Base-by-base conservation (phyloP, 2,888 invertebrate genomes). In the Tethea ocularis region DNA sequence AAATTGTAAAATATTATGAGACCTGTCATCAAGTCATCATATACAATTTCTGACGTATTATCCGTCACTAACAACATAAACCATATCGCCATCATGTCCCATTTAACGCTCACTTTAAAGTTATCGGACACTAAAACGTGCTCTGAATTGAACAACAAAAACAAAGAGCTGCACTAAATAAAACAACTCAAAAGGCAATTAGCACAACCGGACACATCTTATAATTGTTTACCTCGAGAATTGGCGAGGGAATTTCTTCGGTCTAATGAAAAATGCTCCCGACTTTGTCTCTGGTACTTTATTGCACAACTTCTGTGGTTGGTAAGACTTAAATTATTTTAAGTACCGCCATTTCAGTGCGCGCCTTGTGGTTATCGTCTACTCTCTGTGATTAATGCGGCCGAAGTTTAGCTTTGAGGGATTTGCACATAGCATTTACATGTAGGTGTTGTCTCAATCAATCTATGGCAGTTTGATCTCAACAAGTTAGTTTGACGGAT, bases 211-310 rank as follows among this genome's bases (percentile, higher is more conserved):
- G 87, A 84, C 80, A 78, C 75, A 74, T 80, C 78, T 78, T 84
- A 83, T 86, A 89, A 90, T 87, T 90, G 89, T 89, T 88, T 88
- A 87, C 88, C 77, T 81, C 77, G 72, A 74, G 78, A 81, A 83
- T 77, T 74, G 74, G 68, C 67, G 71, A 68, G 71, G 71, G 74
- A 78, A 78, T 81, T 80, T 74, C 74, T 69, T 72, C 71, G 76
- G 72, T 75, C 76, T 87, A 88, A 90, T 91, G 91, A 91, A 91
- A 91, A 91, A 91, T 90, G 88, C 84, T 79, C 68, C 75, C 71
- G 86, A 86, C 85, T 87, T 85, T 87, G 88, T 87, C 87, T 82
- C 83, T 76, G 61, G 83, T 87, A 79, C 84, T 89, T 90, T 91
- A 90, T 86, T 83, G 82, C 75, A 75, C 77, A 87, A 91, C 83